A percentile compares a stretch with the other conserved stretches of the same genome.
phyloP scores from a whole-genome alignment of 2,888 invertebrate species.

The Dyspetes luteomarginatus region DNA sequence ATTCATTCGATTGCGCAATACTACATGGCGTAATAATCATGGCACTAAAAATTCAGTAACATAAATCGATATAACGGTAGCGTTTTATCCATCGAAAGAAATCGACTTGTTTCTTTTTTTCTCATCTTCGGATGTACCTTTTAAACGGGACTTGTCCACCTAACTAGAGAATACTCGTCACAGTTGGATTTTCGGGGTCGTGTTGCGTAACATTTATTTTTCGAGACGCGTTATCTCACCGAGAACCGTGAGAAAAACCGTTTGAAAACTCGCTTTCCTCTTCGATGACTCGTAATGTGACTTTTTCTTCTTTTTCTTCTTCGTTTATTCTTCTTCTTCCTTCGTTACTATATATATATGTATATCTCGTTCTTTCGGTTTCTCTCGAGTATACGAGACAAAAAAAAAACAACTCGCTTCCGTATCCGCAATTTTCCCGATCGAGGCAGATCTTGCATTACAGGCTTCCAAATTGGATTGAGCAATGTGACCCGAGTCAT shows the following conservation, averaged over 20 bases:
- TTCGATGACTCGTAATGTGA: conserved; percentile 24
- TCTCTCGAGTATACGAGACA: background rate
- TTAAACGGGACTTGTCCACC: conserved; percentile 26
- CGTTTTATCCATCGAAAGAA: background rate
- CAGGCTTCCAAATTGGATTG: conserved; percentile 10
- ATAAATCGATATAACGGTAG: background rate
- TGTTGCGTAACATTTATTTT: conserved; percentile 20
- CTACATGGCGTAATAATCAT: conserved; percentile 7
- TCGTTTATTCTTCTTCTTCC: background rate
- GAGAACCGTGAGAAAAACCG: conserved; percentile 27
- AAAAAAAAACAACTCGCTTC: conserved; percentile 19
- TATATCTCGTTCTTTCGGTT: conserved; percentile 16
- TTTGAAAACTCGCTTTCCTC: conserved; percentile 45
- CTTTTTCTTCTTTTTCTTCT: conserved; percentile 10
- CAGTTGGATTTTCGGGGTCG: conserved; percentile 2
- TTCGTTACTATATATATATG: background rate
- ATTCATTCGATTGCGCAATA: conserved; percentile 32
- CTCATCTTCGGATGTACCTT: background rate
- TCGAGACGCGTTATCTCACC: background rate
- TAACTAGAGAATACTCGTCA: background rate
- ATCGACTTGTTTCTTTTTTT: background rate
- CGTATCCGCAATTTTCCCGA: conserved; percentile 56
- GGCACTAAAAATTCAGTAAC: conserved; percentile 3
- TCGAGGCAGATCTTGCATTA: conserved; percentile 11
- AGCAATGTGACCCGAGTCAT: no score